Conservation (phyloP, 2,888 invertebrate species). For the Azorinus chamasolen region DNA sequence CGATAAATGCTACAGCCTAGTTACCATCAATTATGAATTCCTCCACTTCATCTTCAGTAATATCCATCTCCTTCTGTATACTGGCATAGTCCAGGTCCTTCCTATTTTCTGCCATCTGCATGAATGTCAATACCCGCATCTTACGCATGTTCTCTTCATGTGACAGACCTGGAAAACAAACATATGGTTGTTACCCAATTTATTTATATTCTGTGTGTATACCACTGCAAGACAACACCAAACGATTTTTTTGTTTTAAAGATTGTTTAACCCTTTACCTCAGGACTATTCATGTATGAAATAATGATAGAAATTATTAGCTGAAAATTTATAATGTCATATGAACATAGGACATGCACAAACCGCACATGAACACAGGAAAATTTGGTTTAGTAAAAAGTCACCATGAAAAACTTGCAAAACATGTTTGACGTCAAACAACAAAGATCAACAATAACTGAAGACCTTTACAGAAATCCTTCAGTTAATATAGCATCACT, state of each 20-base stretch:
- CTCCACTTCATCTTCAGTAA: conserved; percentile 95
- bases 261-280: too few relatives aligned
- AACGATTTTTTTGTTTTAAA: too few relatives aligned
- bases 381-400: too few relatives aligned
- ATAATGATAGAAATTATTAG: too few relatives aligned
- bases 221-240: too few relatives aligned
- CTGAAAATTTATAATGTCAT: too few relatives aligned
- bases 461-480: neutral
- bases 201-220: neutral
- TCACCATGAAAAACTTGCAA: too few relatives aligned
- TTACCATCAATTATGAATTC: conserved; percentile 97
- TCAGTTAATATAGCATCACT: conserved; percentile 56
- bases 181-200: neutral
- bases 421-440: conserved; percentile 54
- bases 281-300: too few relatives aligned
- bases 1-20: too few relatives aligned
- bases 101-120: conserved; percentile 98
- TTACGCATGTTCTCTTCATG: conserved; percentile 98
- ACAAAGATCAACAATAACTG: neutral
- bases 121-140: conserved; percentile 98
- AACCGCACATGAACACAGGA: too few relatives aligned
- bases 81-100: conserved; percentile 97
- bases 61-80: conserved; percentile 95
- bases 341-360: too few relatives aligned
- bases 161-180: conserved; percentile 89